Base-by-base conservation (phyloP, 2,888 invertebrate genomes). In the Cerastis leucographa region DNA sequence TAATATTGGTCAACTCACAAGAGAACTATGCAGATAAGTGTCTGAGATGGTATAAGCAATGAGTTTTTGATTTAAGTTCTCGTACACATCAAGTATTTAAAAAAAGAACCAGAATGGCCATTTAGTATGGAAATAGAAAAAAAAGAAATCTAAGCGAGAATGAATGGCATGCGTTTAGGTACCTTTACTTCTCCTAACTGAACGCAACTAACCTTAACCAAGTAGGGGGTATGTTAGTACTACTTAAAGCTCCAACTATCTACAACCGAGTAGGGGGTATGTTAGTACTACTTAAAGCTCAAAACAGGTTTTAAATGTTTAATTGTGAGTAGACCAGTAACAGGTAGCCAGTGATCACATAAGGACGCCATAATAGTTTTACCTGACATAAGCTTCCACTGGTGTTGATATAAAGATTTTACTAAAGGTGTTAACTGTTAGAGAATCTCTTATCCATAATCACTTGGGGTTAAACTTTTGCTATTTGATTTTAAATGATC, bases 261-360 rank as follows among this genome's bases (percentile, higher is more conserved):
- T n/a, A n/a, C n/a, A n/a, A 66, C 64, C 29, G 1, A 22, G 35
- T 51, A 66, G 61, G 69, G 67, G 22, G 51, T 65, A 8, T 44
- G 76, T 76, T 68, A 85, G 72, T 71, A n/a, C 71, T 76, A 71
- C 81, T 71, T 64, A 67, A 85, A 83, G 46, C 56, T 44, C 42
- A 73, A 77, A 85, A 71, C 40, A 74, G 71, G 83, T 66, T 85
- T 81, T 81, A 74, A 81, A 83, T 56, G 40, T 80, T 77, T 83
- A 83, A 83, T 83, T 83, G 77, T 72, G 9, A 64, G n/a, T 64
- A 17, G 40, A 66, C 29, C 29, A 40, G 85, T 83, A 85, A 83
- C 85, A 77, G 83, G 82, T 83, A 29, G 81, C 70, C 54, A 74
- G 69, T 81, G 29, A 69, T 84, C 59, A 61, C 73, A 69, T 71